phyloP scores from a whole-genome alignment of 2,888 invertebrate genomes.

The Nomada lathburiana region DNA sequence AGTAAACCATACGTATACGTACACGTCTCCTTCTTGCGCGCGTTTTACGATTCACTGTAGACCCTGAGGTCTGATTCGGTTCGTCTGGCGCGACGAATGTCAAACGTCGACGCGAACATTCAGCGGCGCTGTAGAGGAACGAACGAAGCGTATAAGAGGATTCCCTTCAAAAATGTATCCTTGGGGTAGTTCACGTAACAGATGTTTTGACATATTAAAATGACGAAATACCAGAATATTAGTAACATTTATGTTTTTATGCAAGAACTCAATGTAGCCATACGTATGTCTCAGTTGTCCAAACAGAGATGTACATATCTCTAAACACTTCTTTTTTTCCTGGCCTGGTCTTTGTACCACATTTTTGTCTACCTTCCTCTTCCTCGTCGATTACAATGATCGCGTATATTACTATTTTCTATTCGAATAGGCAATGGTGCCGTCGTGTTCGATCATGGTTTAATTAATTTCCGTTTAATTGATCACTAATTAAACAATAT shows the following conservation, averaged over 20 bases:
- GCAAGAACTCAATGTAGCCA: conserved; percentile 5
- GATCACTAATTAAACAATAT: no score
- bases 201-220: conserved; percentile 52
- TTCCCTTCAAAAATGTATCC: conserved; percentile 58
- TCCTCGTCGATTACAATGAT: no score
- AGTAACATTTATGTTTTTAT: conserved; percentile 8
- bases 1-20: conserved; percentile 22
- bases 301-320: not conserved
- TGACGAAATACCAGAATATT: conserved; percentile 26
- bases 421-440: no score
- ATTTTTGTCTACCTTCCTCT: no score
- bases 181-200: conserved; percentile 53
- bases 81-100: conserved; percentile 66
- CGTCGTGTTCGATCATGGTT: no score
- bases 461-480: no score
- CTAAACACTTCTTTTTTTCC: not conserved
- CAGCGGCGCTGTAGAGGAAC: conserved; percentile 41
- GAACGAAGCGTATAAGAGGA: conserved; percentile 59
- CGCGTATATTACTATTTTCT: no score
- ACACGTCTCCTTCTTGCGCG: conserved; percentile 39
- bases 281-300: not conserved
- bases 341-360: no score
- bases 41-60: conserved; percentile 55
- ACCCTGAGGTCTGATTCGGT: conserved; percentile 59
- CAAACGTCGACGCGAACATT: conserved; percentile 61